phyloP scores from a whole-genome alignment of 2,888 invertebrate species.

The Deroplatys truncata region DNA sequence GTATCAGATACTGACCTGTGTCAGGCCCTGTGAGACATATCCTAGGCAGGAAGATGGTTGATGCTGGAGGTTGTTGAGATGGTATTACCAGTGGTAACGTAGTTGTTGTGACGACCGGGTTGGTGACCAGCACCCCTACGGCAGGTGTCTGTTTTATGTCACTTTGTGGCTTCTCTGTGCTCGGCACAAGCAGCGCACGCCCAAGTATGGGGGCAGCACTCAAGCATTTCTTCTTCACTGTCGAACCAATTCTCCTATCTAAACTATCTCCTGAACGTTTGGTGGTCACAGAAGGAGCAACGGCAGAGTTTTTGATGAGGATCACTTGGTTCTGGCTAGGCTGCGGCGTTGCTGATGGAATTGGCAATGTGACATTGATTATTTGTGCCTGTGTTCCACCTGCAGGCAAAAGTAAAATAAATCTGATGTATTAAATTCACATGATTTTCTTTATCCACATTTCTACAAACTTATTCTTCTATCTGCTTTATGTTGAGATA shows the following conservation, averaged over 20 bases:
- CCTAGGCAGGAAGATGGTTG: neutral
- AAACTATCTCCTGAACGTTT: neutral
- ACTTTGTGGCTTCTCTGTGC: neutral
- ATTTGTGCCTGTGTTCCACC: neutral
- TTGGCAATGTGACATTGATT: neutral
- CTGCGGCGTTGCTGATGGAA: neutral
- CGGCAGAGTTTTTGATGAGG: neutral
- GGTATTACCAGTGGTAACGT: neutral
- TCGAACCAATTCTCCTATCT: neutral
- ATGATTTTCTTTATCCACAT: too few species aligned
- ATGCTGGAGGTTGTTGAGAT: neutral
- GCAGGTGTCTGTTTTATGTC: neutral
- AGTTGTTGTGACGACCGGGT: neutral
- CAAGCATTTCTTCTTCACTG: neutral
- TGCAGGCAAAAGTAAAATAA: neutral
- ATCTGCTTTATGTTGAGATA: too few species aligned
- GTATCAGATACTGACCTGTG: neutral
- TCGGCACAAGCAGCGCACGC: neutral
- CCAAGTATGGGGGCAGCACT: neutral
- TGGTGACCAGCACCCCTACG: neutral
- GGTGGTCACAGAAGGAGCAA: neutral
- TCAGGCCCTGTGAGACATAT: neutral
- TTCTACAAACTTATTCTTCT: too few species aligned
- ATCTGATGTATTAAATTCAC: neutral
- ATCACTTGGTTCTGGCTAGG: neutral